Evolutionary conservation across 1,140 invertebrate species (phyloP).

Genomic region (Rhagoletis pomonella): DNA sequence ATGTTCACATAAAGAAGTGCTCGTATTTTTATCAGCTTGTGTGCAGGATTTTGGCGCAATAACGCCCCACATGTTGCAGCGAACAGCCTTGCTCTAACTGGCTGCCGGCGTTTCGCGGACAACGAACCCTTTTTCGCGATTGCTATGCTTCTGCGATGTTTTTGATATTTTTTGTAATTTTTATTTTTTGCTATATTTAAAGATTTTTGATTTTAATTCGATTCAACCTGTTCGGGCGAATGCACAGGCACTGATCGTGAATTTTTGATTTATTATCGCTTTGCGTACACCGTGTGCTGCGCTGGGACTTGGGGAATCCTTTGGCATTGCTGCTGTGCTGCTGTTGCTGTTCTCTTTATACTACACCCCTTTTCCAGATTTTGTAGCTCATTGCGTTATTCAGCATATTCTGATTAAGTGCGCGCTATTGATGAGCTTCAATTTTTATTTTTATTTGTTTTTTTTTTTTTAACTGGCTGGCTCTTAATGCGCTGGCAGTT

Average conservation of each 20-base stretch:
- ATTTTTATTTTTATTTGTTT: conserved; percentile 24
- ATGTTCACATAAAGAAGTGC: not conserved
- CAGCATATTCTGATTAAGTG: conserved; percentile 40
- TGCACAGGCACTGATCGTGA: conserved; percentile 17
- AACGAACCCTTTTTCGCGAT: conserved; percentile 5
- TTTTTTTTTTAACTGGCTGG: not conserved
- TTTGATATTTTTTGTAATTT: not conserved
- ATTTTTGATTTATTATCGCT: conserved; percentile 46
- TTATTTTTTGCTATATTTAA: conserved; percentile 53
- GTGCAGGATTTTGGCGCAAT: conserved; percentile 44
- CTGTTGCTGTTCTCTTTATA: not conserved
- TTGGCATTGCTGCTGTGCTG: not conserved
- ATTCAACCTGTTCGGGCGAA: conserved; percentile 4
- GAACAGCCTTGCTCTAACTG: not conserved
- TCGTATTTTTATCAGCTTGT: conserved; percentile 5
- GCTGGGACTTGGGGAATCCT: not conserved
- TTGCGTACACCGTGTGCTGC: not conserved
- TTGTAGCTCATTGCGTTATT: not conserved
- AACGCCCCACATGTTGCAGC: conserved; percentile 53
- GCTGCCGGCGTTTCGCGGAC: conserved; percentile 6
- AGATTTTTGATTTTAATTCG: conserved; percentile 43
- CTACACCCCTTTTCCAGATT: conserved; percentile 28
- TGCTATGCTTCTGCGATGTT: not conserved
- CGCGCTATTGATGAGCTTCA: conserved; percentile 37
- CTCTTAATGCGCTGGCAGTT: conserved; percentile 59